Evolutionary conservation across 2,113 vertebrate genomes (phyloP).

Genomic region (Daubentonia madagascariensis): DNA sequence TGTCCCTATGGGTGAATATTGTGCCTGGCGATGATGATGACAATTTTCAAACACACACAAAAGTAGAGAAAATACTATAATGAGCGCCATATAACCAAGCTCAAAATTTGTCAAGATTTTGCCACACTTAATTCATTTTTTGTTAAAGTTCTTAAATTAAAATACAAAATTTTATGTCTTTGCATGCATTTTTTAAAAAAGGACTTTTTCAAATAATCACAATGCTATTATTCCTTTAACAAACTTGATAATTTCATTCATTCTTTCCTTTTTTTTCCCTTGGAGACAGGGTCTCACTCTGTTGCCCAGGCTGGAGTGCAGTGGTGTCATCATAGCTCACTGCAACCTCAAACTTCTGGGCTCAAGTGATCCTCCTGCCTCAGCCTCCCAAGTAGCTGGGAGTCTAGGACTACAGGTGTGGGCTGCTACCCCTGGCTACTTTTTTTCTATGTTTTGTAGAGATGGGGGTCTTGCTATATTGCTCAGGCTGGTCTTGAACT

Average conservation of each 20-base stretch:
- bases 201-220: neutral
- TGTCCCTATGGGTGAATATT: neutral
- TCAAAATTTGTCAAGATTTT: neutral
- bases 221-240: neutral
- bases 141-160: neutral
- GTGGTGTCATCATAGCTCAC: no score
- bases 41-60: neutral
- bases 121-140: neutral
- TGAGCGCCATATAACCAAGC: neutral
- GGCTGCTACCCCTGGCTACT: no score
- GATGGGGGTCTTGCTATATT: no score
- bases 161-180: neutral
- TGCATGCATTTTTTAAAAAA: neutral
- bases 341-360: no score
- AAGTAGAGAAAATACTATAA: neutral
- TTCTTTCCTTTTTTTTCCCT: no score
- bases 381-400: no score
- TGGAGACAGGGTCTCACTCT: no score
- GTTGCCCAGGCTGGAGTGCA: no score
- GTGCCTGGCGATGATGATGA: neutral
- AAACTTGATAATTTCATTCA: neutral
- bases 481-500: no score
- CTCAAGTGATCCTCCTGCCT: no score
- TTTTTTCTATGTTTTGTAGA: no score
- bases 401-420: no score